Base-by-base conservation (phyloP, 2,113 vertebrate species). In the Cinclus cinclus region DNA sequence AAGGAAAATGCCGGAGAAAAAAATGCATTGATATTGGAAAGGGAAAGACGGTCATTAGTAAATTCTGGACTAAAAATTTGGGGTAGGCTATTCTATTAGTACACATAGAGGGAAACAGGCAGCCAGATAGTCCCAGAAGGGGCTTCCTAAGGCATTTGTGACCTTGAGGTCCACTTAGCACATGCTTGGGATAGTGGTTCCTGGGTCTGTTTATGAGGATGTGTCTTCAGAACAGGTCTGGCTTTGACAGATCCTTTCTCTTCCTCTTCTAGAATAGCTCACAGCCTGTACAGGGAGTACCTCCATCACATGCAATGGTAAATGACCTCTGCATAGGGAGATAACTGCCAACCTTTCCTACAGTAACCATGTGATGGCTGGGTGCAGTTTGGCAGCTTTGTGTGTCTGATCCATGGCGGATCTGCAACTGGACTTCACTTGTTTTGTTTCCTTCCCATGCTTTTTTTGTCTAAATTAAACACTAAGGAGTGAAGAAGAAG, bases 101-200 rank as follows among this genome's bases (percentile, higher is more conserved):
- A 27, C 4, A 59, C 0, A 1, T 28, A 23, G 41, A 74, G 23
- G 17, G n/a, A 76, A 87, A n/a, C 11, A 25, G n/a, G 63, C 74
- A 63, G 33, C 13, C 11, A 21, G 35, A 35, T 0, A 1, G 39
- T 49, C 31, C 9, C 10, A 24, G 12, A 0, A 33, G 31, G 10
- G 5, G 22, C 16, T 90, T 31, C 22, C 23, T 9, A 33, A 71
- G 13, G 31, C 1, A 1, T n/a, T n/a, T 67, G 50, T 53, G 55
- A 64, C 41, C 41, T 83, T 62, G 31, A 73, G 67, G 56, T 65
- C 28, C 28, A 23, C 10, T n/a, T 25, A 87, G 31, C 47, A 83
- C 20, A 2, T 9, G 15, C 15, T 31, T 58, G 23, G 25, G 8
- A 33, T 56, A 14, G 37, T 46, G 41, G 8, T 58, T 90, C 41